A percentile compares a stretch with the other conserved stretches of the same genome.
These are phyloP conservation scores for Hirtodrosophila duncani DNA, from an alignment of 2,888 invertebrate genomes.

Conservation along the genomic window DNA sequence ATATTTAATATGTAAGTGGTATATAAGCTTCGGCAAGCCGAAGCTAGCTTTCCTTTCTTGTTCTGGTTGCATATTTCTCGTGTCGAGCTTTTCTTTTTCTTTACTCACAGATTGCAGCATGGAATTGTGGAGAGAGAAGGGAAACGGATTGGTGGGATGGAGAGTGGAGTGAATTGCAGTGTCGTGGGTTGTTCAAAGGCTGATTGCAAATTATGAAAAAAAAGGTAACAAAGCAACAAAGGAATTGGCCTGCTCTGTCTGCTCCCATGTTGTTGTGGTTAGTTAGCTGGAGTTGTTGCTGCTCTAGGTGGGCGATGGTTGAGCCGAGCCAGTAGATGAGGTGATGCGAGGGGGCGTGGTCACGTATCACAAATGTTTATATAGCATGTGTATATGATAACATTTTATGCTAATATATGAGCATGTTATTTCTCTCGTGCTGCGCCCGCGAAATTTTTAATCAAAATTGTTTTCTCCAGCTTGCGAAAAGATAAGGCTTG, in stretches of 20 bases:
- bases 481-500: too few species aligned
- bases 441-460: slow-evolving; percentile 42
- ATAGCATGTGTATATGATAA: too few species aligned
- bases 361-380: slow-evolving; percentile 29
- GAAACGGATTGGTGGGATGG: neutral
- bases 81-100: slow-evolving; percentile 9
- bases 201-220: slow-evolving; percentile 62
- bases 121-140: neutral
- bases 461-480: slow-evolving; percentile 44
- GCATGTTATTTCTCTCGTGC: slow-evolving; percentile 23
- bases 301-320: neutral
- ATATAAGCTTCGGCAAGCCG: neutral
- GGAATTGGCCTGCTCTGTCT: neutral
- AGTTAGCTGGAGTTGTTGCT: too few species aligned
- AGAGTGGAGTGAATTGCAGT: slow-evolving; percentile 5
- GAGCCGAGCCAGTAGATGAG: neutral
- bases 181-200: slow-evolving; percentile 50
- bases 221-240: slow-evolving; percentile 9
- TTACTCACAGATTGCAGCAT: slow-evolving; percentile 10
- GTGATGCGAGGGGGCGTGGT: slow-evolving; percentile 28
- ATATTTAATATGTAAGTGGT: too few species aligned
- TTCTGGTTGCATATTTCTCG: slow-evolving; percentile 19
- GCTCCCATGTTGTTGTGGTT: neutral
- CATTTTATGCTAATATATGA: slow-evolving; percentile 58
- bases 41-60: neutral